These are phyloP conservation scores for Platycheirus albimanus DNA, from an alignment of 2,888 invertebrate genomes.

Conservation along the genomic window DNA sequence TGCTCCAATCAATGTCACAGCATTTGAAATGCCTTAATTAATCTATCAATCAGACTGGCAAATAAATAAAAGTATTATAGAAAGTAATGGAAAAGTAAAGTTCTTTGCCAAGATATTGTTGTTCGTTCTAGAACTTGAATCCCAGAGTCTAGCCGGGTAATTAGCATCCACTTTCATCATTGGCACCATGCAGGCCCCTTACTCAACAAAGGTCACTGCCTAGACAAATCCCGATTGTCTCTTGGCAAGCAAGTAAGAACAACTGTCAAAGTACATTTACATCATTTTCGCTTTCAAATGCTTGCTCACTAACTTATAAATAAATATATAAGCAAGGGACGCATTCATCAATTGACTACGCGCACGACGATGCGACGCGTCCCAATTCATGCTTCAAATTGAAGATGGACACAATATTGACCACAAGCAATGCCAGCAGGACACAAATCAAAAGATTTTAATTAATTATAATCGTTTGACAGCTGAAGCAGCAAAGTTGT, in stretches of 20 bases:
- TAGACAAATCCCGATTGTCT: slow-evolving; percentile 45
- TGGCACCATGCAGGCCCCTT: slow-evolving; percentile 22
- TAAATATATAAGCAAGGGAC: no score
- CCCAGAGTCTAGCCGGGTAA: slow-evolving; percentile 67
- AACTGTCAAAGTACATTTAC: slow-evolving; percentile 66
- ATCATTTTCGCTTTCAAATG: slow-evolving; percentile 28
- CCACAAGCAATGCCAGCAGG: slow-evolving; percentile 48
- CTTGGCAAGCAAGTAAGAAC: not conserved
- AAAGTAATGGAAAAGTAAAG: not conserved
- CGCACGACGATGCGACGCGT: no score
- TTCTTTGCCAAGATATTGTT: slow-evolving; percentile 48
- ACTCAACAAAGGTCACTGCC: slow-evolving; percentile 61
- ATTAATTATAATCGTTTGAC: slow-evolving; percentile 61
- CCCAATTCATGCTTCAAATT: slow-evolving; percentile 34
- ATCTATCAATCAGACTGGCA: slow-evolving; percentile 59
- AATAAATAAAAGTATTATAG: not conserved
- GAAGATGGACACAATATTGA: slow-evolving; percentile 61
- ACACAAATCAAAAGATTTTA: slow-evolving; percentile 70
- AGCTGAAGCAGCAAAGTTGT: slow-evolving; percentile 11
- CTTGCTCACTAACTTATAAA: slow-evolving; percentile 12
- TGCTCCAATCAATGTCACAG: slow-evolving; percentile 56
- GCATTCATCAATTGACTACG: slow-evolving; percentile 53
- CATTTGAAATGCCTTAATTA: slow-evolving; percentile 48
- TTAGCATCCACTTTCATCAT: slow-evolving; percentile 43
- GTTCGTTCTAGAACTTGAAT: slow-evolving; percentile 64